Base-by-base conservation (phyloP, 2,888 invertebrate species). In the Caenorhabditis becei region DNA sequence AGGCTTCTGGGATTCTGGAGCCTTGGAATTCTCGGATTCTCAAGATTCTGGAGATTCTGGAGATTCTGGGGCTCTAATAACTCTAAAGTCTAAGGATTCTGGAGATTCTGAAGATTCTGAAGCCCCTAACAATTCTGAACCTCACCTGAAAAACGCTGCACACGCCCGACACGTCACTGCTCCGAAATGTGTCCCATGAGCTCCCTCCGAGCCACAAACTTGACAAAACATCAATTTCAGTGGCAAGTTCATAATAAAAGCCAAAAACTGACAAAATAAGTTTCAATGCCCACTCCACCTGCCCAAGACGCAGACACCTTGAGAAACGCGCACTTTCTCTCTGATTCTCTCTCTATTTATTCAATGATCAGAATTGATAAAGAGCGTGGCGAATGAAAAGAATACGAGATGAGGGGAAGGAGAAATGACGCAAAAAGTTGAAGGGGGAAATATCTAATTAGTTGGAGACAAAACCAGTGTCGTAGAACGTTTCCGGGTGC, bases 131-230 rank as follows among this genome's bases (percentile, higher is more conserved):
- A 14, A 3, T 16, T 11, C n/a, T n/a, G n/a, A n/a, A n/a, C n/a
- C n/a, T 54, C 28, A 65, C 65, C 78, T 16, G 24, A 66, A 71
- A 61, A 78, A 78, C 4, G 78, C 78, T 14, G 77, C 70, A 70
- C 77, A 77, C 0, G 77, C 77, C 51, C 77, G 14, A 58, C 77
- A 77, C n/a, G 49, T 53, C 2, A 59, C 10, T 0, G 59, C 77
- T 44, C 77, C 77, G 10, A 77, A 77, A 59, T 77, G 77, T 7
- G 18, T 35, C 14, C 77, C 77, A 51, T 58, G 54, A 2, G 63
- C 23, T 32, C 72, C 35, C 4, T 23, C n/a, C 8, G 37, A 37
- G 3, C 53, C 41, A 26, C 77, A 77, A 11, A 77, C 59, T 35
- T 41, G 16, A 23, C 71, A 72, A 18, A 28, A 0, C 53, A 24